phyloP scores from a whole-genome alignment of 1,140 invertebrate genomes.

The Araneus ventricosus region DNA sequence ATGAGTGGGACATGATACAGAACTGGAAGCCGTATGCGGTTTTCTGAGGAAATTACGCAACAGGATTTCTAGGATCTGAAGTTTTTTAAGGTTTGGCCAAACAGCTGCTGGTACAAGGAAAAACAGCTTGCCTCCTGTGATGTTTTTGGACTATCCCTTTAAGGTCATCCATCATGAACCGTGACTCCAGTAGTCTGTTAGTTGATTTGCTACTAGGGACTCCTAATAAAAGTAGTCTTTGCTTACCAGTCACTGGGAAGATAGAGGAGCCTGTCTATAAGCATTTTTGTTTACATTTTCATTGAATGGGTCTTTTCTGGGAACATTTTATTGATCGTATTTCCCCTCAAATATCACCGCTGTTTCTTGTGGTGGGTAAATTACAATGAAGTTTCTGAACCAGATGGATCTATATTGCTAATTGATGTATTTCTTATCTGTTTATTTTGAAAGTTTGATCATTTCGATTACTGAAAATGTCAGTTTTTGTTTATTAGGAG shows the following conservation, averaged over 20 bases:
- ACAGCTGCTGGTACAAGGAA: not conserved
- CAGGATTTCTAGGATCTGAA: not conserved
- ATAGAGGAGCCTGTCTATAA: conserved; percentile 3
- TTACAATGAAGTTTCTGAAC: too few relatives aligned
- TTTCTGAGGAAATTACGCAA: too few relatives aligned
- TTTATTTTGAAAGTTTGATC: too few relatives aligned
- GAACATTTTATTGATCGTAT: not conserved
- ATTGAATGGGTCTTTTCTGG: not conserved
- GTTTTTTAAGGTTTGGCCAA: conserved; percentile 2
- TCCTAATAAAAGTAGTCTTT: not conserved
- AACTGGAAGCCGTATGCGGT: too few relatives aligned
- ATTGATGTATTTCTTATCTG: too few relatives aligned
- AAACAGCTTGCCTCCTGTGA: not conserved
- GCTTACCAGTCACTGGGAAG: not conserved
- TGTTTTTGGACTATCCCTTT: not conserved
- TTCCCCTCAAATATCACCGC: not conserved
- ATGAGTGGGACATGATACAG: too few relatives aligned
- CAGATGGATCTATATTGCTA: too few relatives aligned
- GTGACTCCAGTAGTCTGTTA: not conserved
- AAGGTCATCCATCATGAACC: conserved; percentile 11
- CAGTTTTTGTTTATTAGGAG: too few relatives aligned
- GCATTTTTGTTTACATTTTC: conserved; percentile 19
- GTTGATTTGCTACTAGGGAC: not conserved
- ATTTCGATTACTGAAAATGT: too few relatives aligned
- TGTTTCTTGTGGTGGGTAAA: too few relatives aligned